These are phyloP conservation scores for Deroplatys truncata DNA, from an alignment of 2,888 invertebrate species.

Conservation along the genomic window DNA sequence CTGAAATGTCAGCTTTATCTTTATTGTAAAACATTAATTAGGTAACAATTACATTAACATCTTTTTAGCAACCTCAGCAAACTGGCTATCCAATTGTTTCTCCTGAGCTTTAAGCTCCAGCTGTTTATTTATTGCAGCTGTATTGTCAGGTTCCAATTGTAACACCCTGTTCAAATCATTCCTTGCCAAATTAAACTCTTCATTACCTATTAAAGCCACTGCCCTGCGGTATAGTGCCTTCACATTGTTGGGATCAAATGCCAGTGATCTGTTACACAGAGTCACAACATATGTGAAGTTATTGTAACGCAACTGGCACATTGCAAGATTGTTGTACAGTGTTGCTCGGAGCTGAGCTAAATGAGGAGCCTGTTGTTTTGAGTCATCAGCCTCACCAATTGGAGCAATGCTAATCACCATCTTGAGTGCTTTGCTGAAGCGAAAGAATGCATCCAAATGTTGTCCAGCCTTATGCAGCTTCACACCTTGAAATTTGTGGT, in stretches of 20 bases:
- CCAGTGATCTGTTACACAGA: constrained; percentile 53
- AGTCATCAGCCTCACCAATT: constrained; percentile 39
- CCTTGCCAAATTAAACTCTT: constrained; percentile 39
- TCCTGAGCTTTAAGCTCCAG: constrained; percentile 53
- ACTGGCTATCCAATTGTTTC: constrained; percentile 57
- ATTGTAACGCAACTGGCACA: constrained; percentile 67
- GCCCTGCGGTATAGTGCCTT: constrained; percentile 52
- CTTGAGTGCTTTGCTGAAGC: constrained; percentile 71
- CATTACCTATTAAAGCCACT: constrained; percentile 43
- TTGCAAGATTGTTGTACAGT: constrained; percentile 77
- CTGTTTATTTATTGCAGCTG: constrained; percentile 57
- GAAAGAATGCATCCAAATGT: constrained; percentile 63
- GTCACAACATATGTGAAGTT: constrained; percentile 63
- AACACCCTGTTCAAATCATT: constrained; percentile 57
- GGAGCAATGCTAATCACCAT: constrained; percentile 61
- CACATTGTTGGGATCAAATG: constrained; percentile 45
- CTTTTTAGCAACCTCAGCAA: constrained; percentile 54
- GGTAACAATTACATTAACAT: constrained; percentile 25
- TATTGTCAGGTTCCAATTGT: constrained; percentile 61
- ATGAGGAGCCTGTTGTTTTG: constrained; percentile 49
- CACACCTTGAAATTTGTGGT: constrained; percentile 58
- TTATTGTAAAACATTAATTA: too few species aligned
- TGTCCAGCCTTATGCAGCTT: constrained; percentile 60
- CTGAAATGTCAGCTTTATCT: too few species aligned
- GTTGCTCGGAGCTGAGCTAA: constrained; percentile 50